phyloP scores from a whole-genome alignment of 1,140 invertebrate genomes.

The Saccostrea echinata region DNA sequence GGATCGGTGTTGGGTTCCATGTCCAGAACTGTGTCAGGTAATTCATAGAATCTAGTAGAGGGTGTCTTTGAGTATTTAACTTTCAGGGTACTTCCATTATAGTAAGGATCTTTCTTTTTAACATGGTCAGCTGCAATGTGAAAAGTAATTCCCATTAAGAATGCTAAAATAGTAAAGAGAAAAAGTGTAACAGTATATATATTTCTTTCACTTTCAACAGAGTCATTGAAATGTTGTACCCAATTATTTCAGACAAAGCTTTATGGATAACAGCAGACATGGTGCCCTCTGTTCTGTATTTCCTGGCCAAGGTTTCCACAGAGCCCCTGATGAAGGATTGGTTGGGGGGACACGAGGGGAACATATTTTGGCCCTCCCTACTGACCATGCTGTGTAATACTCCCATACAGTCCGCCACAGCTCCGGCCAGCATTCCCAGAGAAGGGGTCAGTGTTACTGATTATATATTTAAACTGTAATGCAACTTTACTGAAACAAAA shows the following conservation, averaged over 20 bases:
- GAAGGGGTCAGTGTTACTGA: not conserved
- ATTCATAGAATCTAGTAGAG: not conserved
- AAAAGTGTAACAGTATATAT: no score
- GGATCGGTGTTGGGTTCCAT: slow-evolving; percentile 2
- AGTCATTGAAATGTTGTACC: no score
- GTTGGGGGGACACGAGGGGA: slow-evolving; percentile 89
- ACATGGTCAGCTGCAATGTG: no score
- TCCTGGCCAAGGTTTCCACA: slow-evolving; percentile 89
- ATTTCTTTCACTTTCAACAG: no score
- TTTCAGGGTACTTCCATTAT: not conserved
- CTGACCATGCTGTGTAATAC: slow-evolving; percentile 86
- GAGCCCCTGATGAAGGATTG: slow-evolving; percentile 91
- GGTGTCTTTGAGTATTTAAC: not conserved
- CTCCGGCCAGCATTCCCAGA: slow-evolving; percentile 1
- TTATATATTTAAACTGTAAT: not conserved
- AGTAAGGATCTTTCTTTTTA: not conserved
- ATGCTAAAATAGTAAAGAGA: no score
- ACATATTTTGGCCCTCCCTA: slow-evolving; percentile 90
- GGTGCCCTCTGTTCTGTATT: slow-evolving; percentile 85
- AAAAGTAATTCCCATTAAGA: no score
- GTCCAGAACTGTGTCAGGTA: slow-evolving; percentile 12
- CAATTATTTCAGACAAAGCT: slow-evolving; percentile 61
- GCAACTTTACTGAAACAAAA: not conserved
- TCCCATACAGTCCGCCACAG: slow-evolving; percentile 78
- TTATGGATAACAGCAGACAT: slow-evolving; percentile 74